Conservation (phyloP, 2,113 vertebrate genomes). For the Vulpes lagopus region DNA sequence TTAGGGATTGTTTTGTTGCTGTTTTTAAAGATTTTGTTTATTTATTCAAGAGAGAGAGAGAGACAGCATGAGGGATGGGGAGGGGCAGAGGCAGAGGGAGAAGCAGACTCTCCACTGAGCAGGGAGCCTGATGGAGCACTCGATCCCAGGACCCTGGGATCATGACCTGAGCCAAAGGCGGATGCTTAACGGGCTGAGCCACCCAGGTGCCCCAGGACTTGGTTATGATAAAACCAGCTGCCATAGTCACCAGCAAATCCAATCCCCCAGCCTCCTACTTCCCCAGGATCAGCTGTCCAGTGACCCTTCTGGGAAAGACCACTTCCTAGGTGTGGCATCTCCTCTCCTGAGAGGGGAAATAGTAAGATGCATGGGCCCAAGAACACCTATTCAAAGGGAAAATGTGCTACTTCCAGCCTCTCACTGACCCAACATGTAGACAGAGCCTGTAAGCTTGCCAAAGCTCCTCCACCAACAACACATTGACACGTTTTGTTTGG, state of each 20-base stretch:
- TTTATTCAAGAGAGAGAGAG: too few species aligned
- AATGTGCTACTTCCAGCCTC: background rate
- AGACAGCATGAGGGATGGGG: too few species aligned
- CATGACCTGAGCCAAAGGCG: too few species aligned
- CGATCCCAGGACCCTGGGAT: too few species aligned
- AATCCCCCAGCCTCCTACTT: accelerated
- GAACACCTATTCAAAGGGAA: background rate
- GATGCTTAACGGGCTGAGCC: too few species aligned
- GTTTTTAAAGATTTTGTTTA: too few species aligned
- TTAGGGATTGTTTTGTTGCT: too few species aligned
- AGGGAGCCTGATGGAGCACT: too few species aligned
- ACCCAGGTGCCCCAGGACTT: background rate
- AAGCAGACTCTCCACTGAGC: too few species aligned
- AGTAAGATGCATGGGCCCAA: background rate
- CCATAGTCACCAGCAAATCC: background rate
- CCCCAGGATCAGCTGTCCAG: background rate
- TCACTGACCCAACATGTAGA: background rate
- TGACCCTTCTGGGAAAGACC: background rate
- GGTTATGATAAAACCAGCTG: background rate
- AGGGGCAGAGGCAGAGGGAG: too few species aligned
- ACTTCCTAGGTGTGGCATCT: background rate
- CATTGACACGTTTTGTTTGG: background rate
- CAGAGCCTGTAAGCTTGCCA: background rate
- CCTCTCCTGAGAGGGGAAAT: too few species aligned
- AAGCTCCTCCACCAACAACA: too few species aligned